Base-by-base conservation (phyloP, 2,113 vertebrate species). In the Nerophis lumbriciformis region DNA sequence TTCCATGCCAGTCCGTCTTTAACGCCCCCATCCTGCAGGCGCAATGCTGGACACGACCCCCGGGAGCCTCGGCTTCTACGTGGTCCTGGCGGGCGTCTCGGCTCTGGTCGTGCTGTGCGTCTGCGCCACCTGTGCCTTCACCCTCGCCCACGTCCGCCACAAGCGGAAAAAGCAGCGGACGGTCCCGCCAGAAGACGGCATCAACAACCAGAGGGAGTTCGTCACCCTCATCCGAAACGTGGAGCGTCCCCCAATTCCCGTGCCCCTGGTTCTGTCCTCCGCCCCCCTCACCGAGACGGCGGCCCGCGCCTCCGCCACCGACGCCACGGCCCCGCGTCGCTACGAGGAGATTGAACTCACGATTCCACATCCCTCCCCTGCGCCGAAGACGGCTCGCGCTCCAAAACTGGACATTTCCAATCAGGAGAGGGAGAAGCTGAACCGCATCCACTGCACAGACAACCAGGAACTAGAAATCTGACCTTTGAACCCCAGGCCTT, bases 201-300 rank as follows among this genome's bases (percentile, higher is more conserved):
- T 92, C 72, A 92, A 92, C 83, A 92, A 92, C 81, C 91, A 91
- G 81, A 84, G 90, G 48, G 89, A 90, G 70, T 82, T 88, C 44
- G 84, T 90, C 77, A 90, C 88, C 68, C 89, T 91, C 67, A 90
- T 92, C 78, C 82, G 88, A 57, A 92, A 92, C 54, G 80, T 91
- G 64, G 90, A 90, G 54, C 83, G 76, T 53, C 73, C 83, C 3
- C 66, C 81, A 19, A 19, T 19, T 0, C 65, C 70, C 3, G 7
- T 63, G 2, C 54, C 72, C 2, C 66, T 63, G n/a, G 15, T 57
- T 13, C 55, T 5, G 14, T 38, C 59, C 8, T 61, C 71, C 1
- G 4, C 69, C 7, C 53, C 72, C 4, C 65, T 63, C 21, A 1
- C 59, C 2, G 68, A 80, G 8, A 56, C 78, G n/a, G 66, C 71